Evolutionary conservation across 2,797 vertebrate species (phyloP).

Genomic region (Gastrophryne carolinensis): DNA sequence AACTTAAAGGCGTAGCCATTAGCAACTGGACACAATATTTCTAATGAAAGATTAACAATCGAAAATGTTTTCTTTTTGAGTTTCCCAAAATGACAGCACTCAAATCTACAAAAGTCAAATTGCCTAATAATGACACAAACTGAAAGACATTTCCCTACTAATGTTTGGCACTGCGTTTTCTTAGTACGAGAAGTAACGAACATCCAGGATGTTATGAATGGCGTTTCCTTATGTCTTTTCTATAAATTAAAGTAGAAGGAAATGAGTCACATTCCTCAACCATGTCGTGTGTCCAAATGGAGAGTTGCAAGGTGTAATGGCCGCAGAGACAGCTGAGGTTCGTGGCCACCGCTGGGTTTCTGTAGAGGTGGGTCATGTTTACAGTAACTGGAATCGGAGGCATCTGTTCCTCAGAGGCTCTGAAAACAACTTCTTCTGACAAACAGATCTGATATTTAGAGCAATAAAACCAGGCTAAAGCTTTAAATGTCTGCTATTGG

Average conservation of each 20-base stretch:
- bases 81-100: constrained; percentile 3
- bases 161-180: neutral
- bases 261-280: constrained; percentile 46
- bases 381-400: neutral
- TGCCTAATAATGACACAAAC: constrained; percentile 17
- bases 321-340: neutral
- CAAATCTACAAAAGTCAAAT: neutral
- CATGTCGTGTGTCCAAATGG: constrained; percentile 16
- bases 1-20: neutral
- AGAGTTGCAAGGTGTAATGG: constrained; percentile 18
- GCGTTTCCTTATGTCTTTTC: constrained; percentile 39
- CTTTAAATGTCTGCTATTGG: neutral
- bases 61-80: neutral
- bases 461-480: neutral
- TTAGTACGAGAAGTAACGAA: neutral
- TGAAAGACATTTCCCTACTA: constrained; percentile 51
- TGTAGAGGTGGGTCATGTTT: neutral
- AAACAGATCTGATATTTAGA: neutral
- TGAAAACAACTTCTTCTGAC: neutral
- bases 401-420: neutral
- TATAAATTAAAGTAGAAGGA: constrained; percentile 30
- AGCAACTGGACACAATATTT: constrained; percentile 8
- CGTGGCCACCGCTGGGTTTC: constrained; percentile 5
- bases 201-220: constrained; percentile 47
- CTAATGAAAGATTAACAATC: constrained; percentile 20